Conservation (phyloP, 2,888 invertebrate genomes). For the Spatulosminthurus flaviceps region DNA sequence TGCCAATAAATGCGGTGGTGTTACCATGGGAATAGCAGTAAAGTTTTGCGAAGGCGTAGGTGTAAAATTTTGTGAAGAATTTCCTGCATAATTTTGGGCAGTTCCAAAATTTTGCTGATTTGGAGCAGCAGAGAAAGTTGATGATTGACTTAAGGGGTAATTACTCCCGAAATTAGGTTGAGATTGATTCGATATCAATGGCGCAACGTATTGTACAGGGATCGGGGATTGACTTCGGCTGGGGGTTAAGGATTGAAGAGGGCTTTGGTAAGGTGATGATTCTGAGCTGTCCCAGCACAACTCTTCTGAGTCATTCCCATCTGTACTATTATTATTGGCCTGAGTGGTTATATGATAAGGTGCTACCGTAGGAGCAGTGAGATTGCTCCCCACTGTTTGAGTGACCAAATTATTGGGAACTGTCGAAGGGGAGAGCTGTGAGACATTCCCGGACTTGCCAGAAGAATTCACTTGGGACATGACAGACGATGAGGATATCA, state of each 20-base stretch:
- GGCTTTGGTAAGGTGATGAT: slow-evolving; percentile 71
- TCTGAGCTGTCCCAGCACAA: slow-evolving; percentile 71
- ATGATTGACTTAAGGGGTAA: too few relatives aligned
- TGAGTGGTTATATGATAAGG: slow-evolving; percentile 54
- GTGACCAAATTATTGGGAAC: slow-evolving; percentile 52
- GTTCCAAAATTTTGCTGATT: too few relatives aligned
- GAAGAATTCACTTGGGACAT: not conserved
- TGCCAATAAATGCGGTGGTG: slow-evolving; percentile 20
- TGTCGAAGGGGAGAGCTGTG: slow-evolving; percentile 52
- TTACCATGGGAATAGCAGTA: too few relatives aligned
- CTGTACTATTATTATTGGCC: slow-evolving; percentile 57
- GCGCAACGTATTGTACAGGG: not conserved
- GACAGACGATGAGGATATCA: slow-evolving; percentile 22
- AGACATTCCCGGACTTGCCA: not conserved
- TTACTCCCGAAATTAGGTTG: too few relatives aligned
- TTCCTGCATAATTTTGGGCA: slow-evolving; percentile 13
- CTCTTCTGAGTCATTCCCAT: slow-evolving; percentile 57
- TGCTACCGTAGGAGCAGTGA: not conserved
- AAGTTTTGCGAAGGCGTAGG: too few relatives aligned
- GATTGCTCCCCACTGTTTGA: slow-evolving; percentile 39
- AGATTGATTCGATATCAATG: not conserved
- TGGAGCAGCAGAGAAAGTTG: too few relatives aligned
- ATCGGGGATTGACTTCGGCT: slow-evolving; percentile 77
- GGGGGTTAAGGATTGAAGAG: slow-evolving; percentile 71
- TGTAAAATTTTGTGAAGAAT: too few relatives aligned